Evolutionary conservation across 2,113 vertebrate species (phyloP).

Genomic region (Mungos mungo): DNA sequence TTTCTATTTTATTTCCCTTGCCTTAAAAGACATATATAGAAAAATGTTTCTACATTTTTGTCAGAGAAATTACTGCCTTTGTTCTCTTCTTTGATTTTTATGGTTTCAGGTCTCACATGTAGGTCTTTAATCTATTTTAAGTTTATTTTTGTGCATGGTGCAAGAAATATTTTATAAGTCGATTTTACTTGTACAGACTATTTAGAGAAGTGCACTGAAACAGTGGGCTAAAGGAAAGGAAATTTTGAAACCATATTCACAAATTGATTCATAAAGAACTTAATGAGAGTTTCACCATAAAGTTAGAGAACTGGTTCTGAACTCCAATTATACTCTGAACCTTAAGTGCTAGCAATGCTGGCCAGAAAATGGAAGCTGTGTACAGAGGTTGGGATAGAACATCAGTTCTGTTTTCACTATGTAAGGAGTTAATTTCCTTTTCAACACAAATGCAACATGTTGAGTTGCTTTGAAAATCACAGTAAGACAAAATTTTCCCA

Average conservation of each 20-base stretch:
- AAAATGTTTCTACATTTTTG: neutral
- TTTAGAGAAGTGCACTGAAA: constrained; percentile 34
- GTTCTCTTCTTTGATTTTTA: neutral
- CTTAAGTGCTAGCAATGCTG: neutral
- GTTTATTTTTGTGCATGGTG: neutral
- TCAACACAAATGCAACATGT: neutral
- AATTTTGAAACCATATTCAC: neutral
- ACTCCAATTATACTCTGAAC: neutral
- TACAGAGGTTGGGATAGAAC: constrained; percentile 42
- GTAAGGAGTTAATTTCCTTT: neutral
- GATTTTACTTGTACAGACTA: neutral
- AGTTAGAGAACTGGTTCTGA: neutral
- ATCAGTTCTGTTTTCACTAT: neutral
- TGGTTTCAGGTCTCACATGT: neutral
- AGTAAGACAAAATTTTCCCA: neutral
- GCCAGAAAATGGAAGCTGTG: neutral
- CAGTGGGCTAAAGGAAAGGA: constrained; percentile 7
- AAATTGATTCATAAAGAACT: neutral
- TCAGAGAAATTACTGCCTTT: neutral
- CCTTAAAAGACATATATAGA: neutral
- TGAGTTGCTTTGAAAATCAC: neutral
- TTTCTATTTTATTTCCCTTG: neutral
- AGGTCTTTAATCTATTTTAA: neutral
- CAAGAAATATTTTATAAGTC: neutral
- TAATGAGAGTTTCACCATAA: neutral